phyloP scores from a whole-genome alignment of 2,113 vertebrate genomes.

The Gambusia holbrooki region DNA sequence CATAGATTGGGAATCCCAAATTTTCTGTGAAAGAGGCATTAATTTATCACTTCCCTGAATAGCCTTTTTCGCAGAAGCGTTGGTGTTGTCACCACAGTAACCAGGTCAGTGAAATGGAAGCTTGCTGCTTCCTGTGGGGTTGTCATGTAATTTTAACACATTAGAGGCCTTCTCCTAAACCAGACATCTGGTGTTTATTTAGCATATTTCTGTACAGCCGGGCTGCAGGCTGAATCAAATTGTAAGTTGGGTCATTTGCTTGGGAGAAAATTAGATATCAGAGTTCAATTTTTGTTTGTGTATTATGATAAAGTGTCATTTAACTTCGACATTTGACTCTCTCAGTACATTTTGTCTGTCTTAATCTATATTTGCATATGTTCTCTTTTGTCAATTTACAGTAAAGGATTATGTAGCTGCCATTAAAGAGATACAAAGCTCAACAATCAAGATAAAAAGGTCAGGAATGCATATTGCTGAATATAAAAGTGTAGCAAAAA shows the following conservation, averaged over 20 bases:
- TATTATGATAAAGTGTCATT: neutral
- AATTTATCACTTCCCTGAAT: neutral
- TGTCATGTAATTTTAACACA: neutral
- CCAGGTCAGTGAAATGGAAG: neutral
- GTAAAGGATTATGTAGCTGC: neutral
- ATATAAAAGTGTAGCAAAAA: no score
- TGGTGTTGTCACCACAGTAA: neutral
- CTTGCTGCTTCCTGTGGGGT: constrained; percentile 2
- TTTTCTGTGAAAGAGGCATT: no score
- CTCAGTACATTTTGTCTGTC: neutral
- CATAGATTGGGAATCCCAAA: no score
- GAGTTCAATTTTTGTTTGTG: neutral
- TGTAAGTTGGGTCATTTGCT: neutral
- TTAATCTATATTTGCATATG: neutral
- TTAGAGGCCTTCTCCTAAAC: neutral
- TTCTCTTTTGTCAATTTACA: neutral
- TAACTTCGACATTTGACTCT: neutral
- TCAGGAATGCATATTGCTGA: neutral
- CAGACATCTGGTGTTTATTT: neutral
- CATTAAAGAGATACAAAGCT: neutral
- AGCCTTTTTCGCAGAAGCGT: neutral
- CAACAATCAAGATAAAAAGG: neutral
- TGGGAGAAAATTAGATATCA: neutral
- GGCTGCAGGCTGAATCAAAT: neutral
- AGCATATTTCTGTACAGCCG: neutral